Conservation (phyloP, 2,888 invertebrate genomes). For the Leptinotarsa tumamoca region DNA sequence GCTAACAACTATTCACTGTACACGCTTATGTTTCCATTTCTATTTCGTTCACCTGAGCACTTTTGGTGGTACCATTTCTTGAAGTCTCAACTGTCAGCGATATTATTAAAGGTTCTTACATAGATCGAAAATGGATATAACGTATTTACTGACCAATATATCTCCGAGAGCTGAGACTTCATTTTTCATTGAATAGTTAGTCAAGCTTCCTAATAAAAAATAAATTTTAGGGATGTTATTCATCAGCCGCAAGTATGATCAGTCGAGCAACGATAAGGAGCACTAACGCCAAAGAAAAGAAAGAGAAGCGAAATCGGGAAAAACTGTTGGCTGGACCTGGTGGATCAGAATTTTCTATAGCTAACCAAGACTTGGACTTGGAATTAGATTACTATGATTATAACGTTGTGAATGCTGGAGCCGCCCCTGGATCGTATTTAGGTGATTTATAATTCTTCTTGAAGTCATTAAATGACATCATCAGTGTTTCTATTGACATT, state of each 20-base stretch:
- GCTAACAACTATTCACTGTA: conserved; percentile 7
- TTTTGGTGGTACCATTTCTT: conserved; percentile 48
- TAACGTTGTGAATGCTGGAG: conserved; percentile 85
- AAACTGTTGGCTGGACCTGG: conserved; percentile 72
- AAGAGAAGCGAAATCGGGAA: conserved; percentile 83
- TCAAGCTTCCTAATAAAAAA: too few species aligned
- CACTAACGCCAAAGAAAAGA: conserved; percentile 79
- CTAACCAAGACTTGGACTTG: conserved; percentile 79
- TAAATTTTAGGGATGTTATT: conserved; percentile 76
- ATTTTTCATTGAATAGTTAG: not conserved
- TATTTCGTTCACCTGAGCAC: conserved; percentile 56
- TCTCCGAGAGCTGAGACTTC: not conserved
- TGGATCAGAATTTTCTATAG: conserved; percentile 83
- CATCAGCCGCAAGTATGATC: conserved; percentile 76
- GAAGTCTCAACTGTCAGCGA: not conserved
- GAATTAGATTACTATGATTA: conserved; percentile 92
- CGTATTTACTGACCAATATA: too few species aligned
- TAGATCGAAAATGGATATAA: too few species aligned
- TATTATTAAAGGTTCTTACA: too few species aligned
- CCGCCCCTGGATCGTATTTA: conserved; percentile 86
- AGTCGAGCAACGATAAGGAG: conserved; percentile 75
- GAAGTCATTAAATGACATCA: too few species aligned
- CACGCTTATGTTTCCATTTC: conserved; percentile 32
- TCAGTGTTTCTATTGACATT: too few species aligned
- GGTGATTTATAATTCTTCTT: conserved; percentile 32